phyloP scores from a whole-genome alignment of 1,140 invertebrate genomes.

The Aphidius gifuensis region DNA sequence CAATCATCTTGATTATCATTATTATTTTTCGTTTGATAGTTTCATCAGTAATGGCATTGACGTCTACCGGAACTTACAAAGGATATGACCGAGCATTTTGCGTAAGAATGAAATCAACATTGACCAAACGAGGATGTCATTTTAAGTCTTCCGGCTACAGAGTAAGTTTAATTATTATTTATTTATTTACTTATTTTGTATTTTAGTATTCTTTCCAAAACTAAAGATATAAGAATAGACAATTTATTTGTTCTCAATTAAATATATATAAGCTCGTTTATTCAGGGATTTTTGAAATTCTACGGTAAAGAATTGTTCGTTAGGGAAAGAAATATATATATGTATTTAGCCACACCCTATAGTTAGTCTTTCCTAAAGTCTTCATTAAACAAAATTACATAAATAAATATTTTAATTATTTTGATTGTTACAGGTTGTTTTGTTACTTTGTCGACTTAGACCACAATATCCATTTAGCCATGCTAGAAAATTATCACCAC shows the following conservation, averaged over 20 bases:
- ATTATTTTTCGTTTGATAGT: conserved; percentile 60
- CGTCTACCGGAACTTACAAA: conserved; percentile 69
- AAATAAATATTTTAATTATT: no score
- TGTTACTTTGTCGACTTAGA: conserved; percentile 84
- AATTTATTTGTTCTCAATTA: no score
- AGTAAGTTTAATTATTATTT: conserved; percentile 62
- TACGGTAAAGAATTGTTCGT: conserved; percentile 16
- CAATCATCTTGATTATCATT: conserved; percentile 14
- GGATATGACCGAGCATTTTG: conserved; percentile 91
- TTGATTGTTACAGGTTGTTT: conserved; percentile 71
- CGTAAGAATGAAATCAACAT: conserved; percentile 95
- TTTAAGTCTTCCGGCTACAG: conserved; percentile 97
- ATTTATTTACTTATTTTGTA: not conserved
- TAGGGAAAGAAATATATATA: conserved; percentile 16
- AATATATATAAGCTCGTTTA: not conserved
- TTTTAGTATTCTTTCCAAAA: no score
- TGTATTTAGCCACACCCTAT: conserved; percentile 10
- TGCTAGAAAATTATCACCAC: conserved; percentile 75
- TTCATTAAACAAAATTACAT: conserved; percentile 28
- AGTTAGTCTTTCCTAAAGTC: conserved; percentile 15
- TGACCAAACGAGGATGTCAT: conserved; percentile 95
- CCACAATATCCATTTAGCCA: conserved; percentile 90
- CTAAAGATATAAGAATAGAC: no score
- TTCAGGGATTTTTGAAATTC: not conserved
- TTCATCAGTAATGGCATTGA: conserved; percentile 81